Percentiles rank a stretch among this genome's conserved stretches.
Conservation (phyloP, 2,888 invertebrate genomes). For the Apamea monoglypha region DNA sequence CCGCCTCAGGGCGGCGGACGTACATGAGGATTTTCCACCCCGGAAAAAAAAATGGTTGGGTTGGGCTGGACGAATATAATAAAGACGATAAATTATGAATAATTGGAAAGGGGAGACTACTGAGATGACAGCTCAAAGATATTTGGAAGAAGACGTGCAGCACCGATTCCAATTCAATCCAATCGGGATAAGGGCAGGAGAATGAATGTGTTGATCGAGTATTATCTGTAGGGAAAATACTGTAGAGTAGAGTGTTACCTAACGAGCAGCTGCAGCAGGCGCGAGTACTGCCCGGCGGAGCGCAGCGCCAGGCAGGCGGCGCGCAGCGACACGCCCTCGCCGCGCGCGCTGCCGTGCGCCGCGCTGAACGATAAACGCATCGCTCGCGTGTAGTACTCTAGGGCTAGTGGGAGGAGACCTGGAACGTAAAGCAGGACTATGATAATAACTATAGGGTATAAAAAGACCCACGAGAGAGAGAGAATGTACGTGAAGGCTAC, state of each 20-base stretch:
- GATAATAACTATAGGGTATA: not conserved
- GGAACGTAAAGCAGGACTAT: constrained; percentile 12
- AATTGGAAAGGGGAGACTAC: not conserved
- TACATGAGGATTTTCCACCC: no score
- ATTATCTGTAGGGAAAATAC: no score
- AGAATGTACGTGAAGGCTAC: no score
- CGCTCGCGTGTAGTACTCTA: constrained; percentile 81
- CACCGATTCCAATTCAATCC: not conserved
- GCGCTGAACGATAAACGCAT: constrained; percentile 77
- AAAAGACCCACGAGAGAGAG: not conserved
- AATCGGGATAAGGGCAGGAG: not conserved
- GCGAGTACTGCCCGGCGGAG: constrained; percentile 91
- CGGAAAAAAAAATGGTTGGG: no score
- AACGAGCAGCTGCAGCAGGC: constrained; percentile 92
- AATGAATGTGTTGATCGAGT: not conserved
- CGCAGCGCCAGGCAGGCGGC: constrained; percentile 92
- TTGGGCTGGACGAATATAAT: not conserved
- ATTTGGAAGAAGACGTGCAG: no score
- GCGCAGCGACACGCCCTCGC: constrained; percentile 90
- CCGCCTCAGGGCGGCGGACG: no score
- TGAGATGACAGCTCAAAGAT: not conserved
- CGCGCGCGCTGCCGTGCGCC: constrained; percentile 86
- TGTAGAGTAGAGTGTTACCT: constrained; percentile 82
- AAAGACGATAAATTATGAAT: not conserved
- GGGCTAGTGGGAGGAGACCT: constrained; percentile 82